These are phyloP conservation scores for Pteromalus puparum DNA, from an alignment of 1,140 invertebrate species.

Conservation along the genomic window DNA sequence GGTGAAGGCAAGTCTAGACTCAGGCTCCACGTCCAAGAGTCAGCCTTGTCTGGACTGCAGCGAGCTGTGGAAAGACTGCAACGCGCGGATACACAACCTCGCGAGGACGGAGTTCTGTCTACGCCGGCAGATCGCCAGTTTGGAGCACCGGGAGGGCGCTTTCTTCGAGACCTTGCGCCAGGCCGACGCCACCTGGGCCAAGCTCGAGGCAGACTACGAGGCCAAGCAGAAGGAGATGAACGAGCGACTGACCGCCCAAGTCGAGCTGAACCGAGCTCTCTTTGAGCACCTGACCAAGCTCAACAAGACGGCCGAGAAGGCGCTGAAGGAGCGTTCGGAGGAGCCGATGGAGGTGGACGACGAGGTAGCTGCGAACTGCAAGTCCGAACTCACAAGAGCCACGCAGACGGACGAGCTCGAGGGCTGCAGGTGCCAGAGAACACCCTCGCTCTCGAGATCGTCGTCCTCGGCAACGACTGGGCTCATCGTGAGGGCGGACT, in stretches of 20 bases:
- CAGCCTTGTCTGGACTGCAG: conserved; percentile 53
- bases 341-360: conserved; percentile 3
- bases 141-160: conserved; percentile 71
- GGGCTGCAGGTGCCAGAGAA: neutral
- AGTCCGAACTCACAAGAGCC: neutral
- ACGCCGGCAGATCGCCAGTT: conserved; percentile 65
- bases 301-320: neutral
- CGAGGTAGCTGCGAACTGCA: neutral
- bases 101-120: conserved; percentile 52
- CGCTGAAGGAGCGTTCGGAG: neutral
- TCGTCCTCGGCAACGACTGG: neutral
- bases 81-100: conserved; percentile 55
- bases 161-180: conserved; percentile 72
- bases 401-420: conserved; percentile 20
- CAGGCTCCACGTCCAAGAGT: neutral
- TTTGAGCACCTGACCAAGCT: conserved; percentile 43
- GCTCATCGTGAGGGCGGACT: neutral
- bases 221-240: conserved; percentile 57
- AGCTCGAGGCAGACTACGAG: conserved; percentile 69
- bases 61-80: conserved; percentile 54
- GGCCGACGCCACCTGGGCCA: conserved; percentile 73
- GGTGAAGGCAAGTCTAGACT: neutral
- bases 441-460: neutral
- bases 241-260: conserved; percentile 57
- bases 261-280: conserved; percentile 59